Base-by-base conservation (phyloP, 2,888 invertebrate species). In the Muschampia plurimacula region DNA sequence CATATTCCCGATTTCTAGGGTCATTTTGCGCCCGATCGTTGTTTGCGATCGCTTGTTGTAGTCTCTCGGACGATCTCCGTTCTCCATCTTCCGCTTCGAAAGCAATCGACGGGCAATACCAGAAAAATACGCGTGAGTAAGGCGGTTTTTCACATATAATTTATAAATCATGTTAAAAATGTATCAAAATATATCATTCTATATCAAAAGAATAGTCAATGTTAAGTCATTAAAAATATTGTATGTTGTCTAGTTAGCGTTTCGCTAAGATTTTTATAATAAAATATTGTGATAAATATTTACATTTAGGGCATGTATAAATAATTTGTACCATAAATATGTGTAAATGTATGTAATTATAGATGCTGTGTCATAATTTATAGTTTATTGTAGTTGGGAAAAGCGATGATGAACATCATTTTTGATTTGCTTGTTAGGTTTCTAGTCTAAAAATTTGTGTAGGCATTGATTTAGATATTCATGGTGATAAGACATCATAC, bases 151-250 rank as follows among this genome's bases (percentile, higher is more conserved):
- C 6, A n/a, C 5, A 49, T 8, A 55, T 10, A 32, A 32, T 65
- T 0, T n/a, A 49, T 36, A 55, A 66, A 39, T 52, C 57, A 55
- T 63, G 10, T 68, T 69, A 28, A 65, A 68, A 62, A 41, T 67
- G 32, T 69, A 64, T 62, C 55, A 64, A 74, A 65, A 55, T 55
- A 66, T 60, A 68, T 68, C 76, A 76, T 77, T 72, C 69, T 70
- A 68, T 76, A 76, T 77, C 72, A 75, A 75, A 77, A 69, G 67
- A 66, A 70, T 88, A 89, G 89, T 89, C 86, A 87, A 84, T 81
- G 83, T 86, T 86, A 81, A 91, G 91, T 92, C 90, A 92, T 88
- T 91, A 90, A 90, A 70, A 89, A 89, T 90, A 91, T 90, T 88
- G 84, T 86, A 86, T 82, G 85, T 89, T 87, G 84, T 86, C 83